Conservation (phyloP, 1,140 invertebrate genomes). For the Bacillus rossius region DNA sequence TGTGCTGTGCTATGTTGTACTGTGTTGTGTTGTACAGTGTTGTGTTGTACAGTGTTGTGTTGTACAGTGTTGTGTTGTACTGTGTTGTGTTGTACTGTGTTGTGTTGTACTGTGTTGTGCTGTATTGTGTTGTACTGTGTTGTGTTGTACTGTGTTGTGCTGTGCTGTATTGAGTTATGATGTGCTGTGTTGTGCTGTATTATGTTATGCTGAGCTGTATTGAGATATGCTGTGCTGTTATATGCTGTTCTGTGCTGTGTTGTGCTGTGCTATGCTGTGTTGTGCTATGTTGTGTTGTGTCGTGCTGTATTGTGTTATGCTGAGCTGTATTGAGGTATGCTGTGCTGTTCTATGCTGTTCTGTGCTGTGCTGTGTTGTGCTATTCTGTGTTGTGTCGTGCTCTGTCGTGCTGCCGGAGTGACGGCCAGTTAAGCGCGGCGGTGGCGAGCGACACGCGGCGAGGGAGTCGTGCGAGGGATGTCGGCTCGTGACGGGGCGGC, state of each 20-base stretch:
- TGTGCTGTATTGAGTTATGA: slow-evolving; percentile 14
- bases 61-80: slow-evolving; percentile 14
- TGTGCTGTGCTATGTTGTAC: slow-evolving; percentile 15
- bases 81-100: slow-evolving; percentile 16
- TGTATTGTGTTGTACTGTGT: slow-evolving; percentile 22
- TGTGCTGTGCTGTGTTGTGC: too few species aligned
- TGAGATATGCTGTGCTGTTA: slow-evolving; percentile 25
- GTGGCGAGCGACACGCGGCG: too few species aligned
- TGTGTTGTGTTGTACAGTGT: slow-evolving; percentile 17
- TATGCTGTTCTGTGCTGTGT: slow-evolving; percentile 7
- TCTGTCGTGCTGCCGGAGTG: too few species aligned
- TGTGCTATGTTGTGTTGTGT: slow-evolving; percentile 10
- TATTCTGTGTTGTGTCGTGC: too few species aligned
- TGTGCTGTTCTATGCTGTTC: too few species aligned
- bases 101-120: slow-evolving; percentile 13
- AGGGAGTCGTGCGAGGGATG: too few species aligned
- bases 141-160: slow-evolving; percentile 25
- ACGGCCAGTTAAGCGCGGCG: too few species aligned
- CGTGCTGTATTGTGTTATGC: slow-evolving; percentile 14
- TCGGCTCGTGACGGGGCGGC: too few species aligned
- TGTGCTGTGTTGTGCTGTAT: slow-evolving; percentile 1
- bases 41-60: slow-evolving; percentile 14
- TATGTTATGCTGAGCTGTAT: slow-evolving; percentile 18
- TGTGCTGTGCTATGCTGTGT: slow-evolving; percentile 6
- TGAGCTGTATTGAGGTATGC: too few species aligned